A percentile compares a stretch with the other conserved stretches of the same genome.
Conservation (phyloP, 2,888 invertebrate genomes). For the Allolobophora icterica region DNA sequence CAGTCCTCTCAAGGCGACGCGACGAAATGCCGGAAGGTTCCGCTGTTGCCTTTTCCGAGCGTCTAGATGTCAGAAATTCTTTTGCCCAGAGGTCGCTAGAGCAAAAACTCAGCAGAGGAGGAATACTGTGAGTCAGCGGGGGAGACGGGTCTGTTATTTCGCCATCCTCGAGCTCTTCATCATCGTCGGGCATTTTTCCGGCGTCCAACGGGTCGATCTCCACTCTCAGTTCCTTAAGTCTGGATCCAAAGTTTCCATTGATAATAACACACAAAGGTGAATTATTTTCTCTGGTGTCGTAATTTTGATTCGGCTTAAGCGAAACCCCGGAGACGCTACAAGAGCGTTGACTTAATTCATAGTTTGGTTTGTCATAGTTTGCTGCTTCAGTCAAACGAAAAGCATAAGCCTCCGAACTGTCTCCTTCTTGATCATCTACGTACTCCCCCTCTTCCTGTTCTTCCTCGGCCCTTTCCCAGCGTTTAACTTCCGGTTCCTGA, state of each 20-base stretch:
- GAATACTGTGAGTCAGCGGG: neutral
- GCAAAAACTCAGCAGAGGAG: neutral
- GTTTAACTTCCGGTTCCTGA: neutral
- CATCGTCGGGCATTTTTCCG: neutral
- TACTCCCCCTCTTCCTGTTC: conserved; percentile 30
- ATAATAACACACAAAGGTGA: neutral
- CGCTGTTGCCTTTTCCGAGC: neutral
- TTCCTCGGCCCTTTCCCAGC: neutral
- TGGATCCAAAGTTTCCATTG: neutral
- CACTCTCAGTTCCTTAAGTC: neutral
- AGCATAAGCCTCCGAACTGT: neutral
- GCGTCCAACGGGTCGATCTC: neutral
- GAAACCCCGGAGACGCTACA: neutral
- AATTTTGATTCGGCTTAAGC: neutral
- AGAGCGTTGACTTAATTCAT: neutral
- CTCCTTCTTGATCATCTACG: conserved; percentile 30
- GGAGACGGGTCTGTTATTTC: neutral
- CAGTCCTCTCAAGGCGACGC: neutral
- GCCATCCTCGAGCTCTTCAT: neutral
- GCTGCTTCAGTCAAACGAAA: neutral
- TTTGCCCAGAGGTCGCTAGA: neutral
- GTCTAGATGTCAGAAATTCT: neutral
- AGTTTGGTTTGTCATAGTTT: neutral
- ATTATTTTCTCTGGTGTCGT: neutral
- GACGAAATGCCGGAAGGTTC: neutral